Evolutionary conservation across 1,140 invertebrate species (phyloP).

Genomic region (Pseudobourletiella spinata): DNA sequence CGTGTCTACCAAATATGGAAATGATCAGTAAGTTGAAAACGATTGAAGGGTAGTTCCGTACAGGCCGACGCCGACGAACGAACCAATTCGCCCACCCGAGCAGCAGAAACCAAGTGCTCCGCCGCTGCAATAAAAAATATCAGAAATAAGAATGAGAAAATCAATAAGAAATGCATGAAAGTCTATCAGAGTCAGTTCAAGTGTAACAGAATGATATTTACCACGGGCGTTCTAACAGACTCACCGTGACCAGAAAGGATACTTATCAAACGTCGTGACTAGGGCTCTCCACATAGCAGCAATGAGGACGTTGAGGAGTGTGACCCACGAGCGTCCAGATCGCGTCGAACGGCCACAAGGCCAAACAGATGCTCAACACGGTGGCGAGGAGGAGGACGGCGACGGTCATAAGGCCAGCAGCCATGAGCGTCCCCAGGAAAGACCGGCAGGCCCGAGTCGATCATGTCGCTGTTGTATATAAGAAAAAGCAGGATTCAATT

Average conservation of each 20-base stretch:
- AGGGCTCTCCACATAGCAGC: conserved; percentile 31
- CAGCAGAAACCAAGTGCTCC: conserved; percentile 29
- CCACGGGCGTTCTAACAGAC: no score
- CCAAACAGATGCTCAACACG: conserved; percentile 26
- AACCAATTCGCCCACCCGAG: conserved; percentile 29
- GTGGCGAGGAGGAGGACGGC: conserved; percentile 22
- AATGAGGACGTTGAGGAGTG: conserved; percentile 23
- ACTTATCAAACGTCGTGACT: conserved; percentile 31
- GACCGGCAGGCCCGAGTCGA: conserved; percentile 33
- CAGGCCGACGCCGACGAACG: conserved; percentile 34
- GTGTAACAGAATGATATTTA: no score
- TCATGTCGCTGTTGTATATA: conserved; percentile 28
- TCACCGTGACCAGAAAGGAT: conserved; percentile 29
- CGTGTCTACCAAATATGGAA: no score
- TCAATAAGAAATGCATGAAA: no score
- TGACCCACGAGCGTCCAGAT: conserved; percentile 29
- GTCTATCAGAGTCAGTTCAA: no score
- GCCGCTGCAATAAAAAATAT: conserved; percentile 17
- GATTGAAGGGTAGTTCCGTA: conserved; percentile 33
- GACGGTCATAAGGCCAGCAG: conserved; percentile 16
- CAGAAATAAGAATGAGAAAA: no score
- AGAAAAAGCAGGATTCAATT: no score
- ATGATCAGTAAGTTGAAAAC: no score
- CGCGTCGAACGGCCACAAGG: conserved; percentile 16
- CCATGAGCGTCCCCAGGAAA: conserved; percentile 24